Percentiles rank a stretch among this genome's conserved stretches.
phyloP scores from a whole-genome alignment of 1,140 invertebrate genomes.

The Manduca sexta region DNA sequence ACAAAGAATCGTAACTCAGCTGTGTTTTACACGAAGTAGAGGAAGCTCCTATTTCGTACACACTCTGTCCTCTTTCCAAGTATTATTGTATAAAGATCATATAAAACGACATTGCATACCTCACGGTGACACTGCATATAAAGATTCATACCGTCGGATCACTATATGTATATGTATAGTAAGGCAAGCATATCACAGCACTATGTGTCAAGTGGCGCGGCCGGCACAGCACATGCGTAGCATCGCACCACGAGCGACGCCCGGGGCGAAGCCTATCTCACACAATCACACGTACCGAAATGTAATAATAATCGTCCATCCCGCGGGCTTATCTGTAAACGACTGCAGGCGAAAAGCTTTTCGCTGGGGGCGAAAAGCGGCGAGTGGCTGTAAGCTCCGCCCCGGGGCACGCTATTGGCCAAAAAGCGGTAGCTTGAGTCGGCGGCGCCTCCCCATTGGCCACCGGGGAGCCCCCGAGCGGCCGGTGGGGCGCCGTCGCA shows the following conservation, averaged over 20 bases:
- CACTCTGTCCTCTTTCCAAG: no score
- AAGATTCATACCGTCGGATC: slow-evolving; percentile 54
- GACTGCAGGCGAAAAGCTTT: slow-evolving; percentile 71
- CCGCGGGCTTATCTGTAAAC: slow-evolving; percentile 70
- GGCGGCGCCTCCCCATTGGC: slow-evolving; percentile 51
- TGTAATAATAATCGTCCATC: slow-evolving; percentile 71
- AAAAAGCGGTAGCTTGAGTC: slow-evolving; percentile 36
- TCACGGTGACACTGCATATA: slow-evolving; percentile 71
- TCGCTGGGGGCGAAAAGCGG: slow-evolving; percentile 66
- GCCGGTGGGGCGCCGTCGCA: slow-evolving; percentile 38
- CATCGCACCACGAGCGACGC: slow-evolving; percentile 13
- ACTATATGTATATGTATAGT: slow-evolving; percentile 47
- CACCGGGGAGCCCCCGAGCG: slow-evolving; percentile 23
- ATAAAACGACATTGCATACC: slow-evolving; percentile 37
- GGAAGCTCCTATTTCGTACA: no score
- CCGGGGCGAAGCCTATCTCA: slow-evolving; percentile 48
- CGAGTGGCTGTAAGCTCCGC: slow-evolving; percentile 60
- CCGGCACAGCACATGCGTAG: slow-evolving; percentile 31
- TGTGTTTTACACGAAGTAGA: no score
- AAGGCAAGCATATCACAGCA: slow-evolving; percentile 71
- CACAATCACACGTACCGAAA: slow-evolving; percentile 54
- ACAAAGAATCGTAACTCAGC: no score
- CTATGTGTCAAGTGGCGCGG: no score
- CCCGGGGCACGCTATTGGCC: slow-evolving; percentile 61
- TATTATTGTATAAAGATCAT: no score